Evolutionary conservation across 2,113 vertebrate genomes (phyloP).

Genomic region (Erinaceus europaeus): DNA sequence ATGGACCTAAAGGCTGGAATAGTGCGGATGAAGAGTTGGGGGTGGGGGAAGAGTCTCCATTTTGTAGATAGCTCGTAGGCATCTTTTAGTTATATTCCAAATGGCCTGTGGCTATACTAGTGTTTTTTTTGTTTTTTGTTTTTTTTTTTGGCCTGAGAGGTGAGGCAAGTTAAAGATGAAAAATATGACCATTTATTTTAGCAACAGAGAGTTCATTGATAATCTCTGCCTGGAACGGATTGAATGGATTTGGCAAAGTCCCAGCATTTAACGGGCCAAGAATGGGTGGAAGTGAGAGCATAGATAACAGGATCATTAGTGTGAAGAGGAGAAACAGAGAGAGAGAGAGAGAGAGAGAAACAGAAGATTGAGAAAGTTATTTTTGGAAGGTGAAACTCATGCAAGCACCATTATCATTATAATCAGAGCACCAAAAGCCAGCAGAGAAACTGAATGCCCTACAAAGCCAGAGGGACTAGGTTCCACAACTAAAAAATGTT

Average conservation of each 20-base stretch:
- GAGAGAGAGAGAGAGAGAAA: background rate
- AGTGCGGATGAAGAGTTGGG: no score
- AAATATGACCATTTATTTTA: background rate
- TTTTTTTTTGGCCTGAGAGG: no score
- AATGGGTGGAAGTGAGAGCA: background rate
- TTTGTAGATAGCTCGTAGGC: no score
- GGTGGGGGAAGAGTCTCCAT: no score
- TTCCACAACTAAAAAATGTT: background rate
- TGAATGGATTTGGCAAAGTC: background rate
- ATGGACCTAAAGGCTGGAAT: no score
- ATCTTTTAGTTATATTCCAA: no score
- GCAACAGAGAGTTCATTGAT: background rate
- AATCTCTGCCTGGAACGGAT: background rate
- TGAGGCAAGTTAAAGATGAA: no score
- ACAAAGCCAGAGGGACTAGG: background rate
- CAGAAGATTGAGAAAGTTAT: background rate
- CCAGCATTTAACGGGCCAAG: background rate
- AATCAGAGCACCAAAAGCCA: background rate
- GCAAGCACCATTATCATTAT: accelerated
- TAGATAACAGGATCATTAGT: no score
- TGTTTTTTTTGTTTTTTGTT: no score
- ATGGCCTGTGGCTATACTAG: no score
- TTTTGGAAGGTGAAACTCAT: background rate
- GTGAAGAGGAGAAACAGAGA: background rate
- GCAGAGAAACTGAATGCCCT: background rate